phyloP scores from a whole-genome alignment of 2,888 invertebrate species.

The Litoditis marina region DNA sequence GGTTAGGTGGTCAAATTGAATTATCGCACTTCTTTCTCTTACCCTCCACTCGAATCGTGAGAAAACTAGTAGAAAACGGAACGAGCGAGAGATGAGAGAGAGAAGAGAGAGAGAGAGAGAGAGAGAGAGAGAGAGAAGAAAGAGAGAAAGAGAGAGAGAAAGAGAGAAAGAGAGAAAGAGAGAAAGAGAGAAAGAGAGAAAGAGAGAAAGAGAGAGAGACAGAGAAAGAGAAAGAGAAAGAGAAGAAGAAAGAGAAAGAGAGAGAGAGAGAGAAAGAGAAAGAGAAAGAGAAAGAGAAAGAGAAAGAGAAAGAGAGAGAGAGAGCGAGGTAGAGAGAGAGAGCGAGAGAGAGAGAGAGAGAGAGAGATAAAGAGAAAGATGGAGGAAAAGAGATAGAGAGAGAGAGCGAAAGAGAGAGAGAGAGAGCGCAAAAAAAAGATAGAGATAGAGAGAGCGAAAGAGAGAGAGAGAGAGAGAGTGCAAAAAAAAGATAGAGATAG shows the following conservation, averaged over 20 bases:
- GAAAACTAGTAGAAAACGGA: too few relatives aligned
- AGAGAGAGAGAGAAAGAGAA: background rate
- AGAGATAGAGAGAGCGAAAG: too few relatives aligned
- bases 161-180: background rate
- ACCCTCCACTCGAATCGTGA: too few relatives aligned
- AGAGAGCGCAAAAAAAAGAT: background rate
- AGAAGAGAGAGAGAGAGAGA: too few relatives aligned
- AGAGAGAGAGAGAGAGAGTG: too few relatives aligned
- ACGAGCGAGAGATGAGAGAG: too few relatives aligned
- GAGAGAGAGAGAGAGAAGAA: background rate
- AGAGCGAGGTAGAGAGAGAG: background rate
- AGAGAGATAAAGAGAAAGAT: too few relatives aligned
- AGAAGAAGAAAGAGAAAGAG: background rate
- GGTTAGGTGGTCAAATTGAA: too few relatives aligned
- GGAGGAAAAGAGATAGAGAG: background rate
- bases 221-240: background rate
- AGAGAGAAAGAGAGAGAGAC: constrained; percentile 1
- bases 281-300: background rate
- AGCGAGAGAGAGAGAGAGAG: background rate
- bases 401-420: background rate
- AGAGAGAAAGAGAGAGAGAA: background rate
- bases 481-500: too few relatives aligned
- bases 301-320: background rate
- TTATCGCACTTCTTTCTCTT: too few relatives aligned
- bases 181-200: background rate